Percentiles rank a stretch among this genome's conserved stretches.
Conservation (phyloP, 2,888 invertebrate species). For the Strigamia crassipes region DNA sequence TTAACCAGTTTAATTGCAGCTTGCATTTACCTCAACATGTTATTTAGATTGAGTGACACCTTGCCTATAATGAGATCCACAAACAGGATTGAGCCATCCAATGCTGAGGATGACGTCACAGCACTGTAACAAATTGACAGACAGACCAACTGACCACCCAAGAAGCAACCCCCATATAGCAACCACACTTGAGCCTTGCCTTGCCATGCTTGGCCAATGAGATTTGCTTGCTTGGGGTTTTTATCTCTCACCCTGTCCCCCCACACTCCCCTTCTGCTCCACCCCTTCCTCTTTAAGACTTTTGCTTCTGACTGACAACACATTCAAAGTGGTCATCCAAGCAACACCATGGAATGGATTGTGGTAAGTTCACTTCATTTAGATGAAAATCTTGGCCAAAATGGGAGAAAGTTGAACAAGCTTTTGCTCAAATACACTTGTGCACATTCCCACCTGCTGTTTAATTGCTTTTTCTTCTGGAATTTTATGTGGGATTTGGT, state of each 20-base stretch:
- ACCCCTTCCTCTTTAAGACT: constrained; percentile 25
- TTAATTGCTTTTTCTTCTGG: not conserved
- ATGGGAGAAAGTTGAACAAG: not conserved
- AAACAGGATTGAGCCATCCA: constrained; percentile 34
- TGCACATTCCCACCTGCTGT: not conserved
- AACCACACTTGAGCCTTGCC: constrained; percentile 12
- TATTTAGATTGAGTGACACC: constrained; percentile 27
- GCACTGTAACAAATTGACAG: constrained; percentile 34
- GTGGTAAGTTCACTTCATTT: constrained; percentile 30
- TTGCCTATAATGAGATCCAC: not conserved
- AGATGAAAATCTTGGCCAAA: not conserved
- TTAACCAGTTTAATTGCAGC: not conserved
- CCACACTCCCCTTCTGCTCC: not conserved
- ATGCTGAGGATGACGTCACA: not conserved
- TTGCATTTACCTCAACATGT: not conserved
- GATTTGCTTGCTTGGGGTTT: constrained; percentile 25
- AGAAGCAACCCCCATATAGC: constrained; percentile 22
- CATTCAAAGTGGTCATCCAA: constrained; percentile 34
- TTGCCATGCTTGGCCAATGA: constrained; percentile 15
- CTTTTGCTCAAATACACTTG: not conserved
- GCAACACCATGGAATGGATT: constrained; percentile 31
- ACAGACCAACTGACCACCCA: constrained; percentile 33
- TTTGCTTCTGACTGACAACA: constrained; percentile 34
- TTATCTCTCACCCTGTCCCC: constrained; percentile 7
- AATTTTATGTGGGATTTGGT: too few species aligned